Conservation (phyloP, 2,113 vertebrate species). For the Heterotilapia buettikoferi region DNA sequence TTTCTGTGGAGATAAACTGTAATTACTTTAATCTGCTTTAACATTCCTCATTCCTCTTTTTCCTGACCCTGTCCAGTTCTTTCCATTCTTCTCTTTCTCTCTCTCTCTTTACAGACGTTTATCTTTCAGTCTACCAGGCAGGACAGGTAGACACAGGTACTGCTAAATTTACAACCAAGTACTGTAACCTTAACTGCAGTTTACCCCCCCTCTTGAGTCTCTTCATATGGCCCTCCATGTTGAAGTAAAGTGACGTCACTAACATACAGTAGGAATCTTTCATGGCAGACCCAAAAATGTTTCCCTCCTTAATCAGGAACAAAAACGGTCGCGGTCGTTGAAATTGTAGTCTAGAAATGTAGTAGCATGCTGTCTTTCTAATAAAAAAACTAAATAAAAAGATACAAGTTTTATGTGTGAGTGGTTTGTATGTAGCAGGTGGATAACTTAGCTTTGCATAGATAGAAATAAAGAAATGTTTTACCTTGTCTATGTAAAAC, state of each 20-base stretch:
- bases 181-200: slow-evolving; percentile 58
- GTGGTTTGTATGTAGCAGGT: background rate
- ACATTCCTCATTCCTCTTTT: slow-evolving; percentile 88
- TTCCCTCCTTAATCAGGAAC: background rate
- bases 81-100: slow-evolving; percentile 97
- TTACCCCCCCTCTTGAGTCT: slow-evolving; percentile 26
- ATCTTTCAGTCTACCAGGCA: slow-evolving; percentile 99
- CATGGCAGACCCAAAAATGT: slow-evolving; percentile 88
- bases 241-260: slow-evolving; percentile 85
- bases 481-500: background rate
- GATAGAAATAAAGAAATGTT: background rate
- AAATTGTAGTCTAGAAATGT: background rate
- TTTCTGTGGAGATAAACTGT: slow-evolving; percentile 69
- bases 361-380: background rate
- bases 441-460: background rate
- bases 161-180: slow-evolving; percentile 85
- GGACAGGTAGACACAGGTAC: slow-evolving; percentile 99
- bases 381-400: background rate
- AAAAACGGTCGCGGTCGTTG: background rate
- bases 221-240: slow-evolving; percentile 70
- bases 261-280: slow-evolving; percentile 76
- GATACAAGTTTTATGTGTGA: background rate
- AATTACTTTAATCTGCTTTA: slow-evolving; percentile 78
- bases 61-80: slow-evolving; percentile 98
- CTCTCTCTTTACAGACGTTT: slow-evolving; percentile 99